phyloP scores from a whole-genome alignment of 2,888 invertebrate genomes.

The Pseudococcus jackbeardsleyi region DNA sequence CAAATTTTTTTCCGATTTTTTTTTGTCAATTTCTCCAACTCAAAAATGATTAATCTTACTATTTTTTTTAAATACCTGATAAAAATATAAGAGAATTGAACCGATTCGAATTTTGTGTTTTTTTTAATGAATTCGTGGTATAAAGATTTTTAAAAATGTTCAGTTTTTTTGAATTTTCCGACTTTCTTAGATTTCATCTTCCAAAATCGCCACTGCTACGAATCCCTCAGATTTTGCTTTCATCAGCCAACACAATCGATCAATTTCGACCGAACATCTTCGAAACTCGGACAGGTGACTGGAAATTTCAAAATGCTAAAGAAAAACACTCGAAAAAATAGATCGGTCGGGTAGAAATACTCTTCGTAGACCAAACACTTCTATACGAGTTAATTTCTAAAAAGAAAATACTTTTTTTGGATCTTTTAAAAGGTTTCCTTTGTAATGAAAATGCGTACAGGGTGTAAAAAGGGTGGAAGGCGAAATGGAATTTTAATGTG shows the following conservation, averaged over 20 bases:
- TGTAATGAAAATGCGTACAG: background rate
- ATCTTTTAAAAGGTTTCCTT: conserved; percentile 1
- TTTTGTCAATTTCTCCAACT: no score
- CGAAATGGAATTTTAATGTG: conserved; percentile 1
- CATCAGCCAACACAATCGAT: background rate
- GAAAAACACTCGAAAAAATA: background rate
- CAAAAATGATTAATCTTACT: no score
- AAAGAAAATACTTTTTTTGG: background rate
- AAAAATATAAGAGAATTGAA: no score
- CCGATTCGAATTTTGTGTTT: no score
- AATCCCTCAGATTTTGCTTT: background rate
- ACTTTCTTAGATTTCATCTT: no score
- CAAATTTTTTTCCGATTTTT: no score
- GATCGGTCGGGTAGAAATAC: background rate
- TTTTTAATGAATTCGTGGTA: no score
- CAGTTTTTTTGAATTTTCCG: no score
- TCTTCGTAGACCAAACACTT: background rate
- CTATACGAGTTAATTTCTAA: background rate
- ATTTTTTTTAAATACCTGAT: no score
- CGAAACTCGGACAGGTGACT: background rate
- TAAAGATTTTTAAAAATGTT: no score
- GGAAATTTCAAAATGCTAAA: background rate
- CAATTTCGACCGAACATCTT: background rate
- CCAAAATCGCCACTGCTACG: no score
- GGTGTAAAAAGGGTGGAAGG: background rate